A percentile compares a stretch with the other conserved stretches of the same genome.
These are phyloP conservation scores for Halictus quadricinctus DNA, from an alignment of 2,888 invertebrate species.

Conservation along the genomic window DNA sequence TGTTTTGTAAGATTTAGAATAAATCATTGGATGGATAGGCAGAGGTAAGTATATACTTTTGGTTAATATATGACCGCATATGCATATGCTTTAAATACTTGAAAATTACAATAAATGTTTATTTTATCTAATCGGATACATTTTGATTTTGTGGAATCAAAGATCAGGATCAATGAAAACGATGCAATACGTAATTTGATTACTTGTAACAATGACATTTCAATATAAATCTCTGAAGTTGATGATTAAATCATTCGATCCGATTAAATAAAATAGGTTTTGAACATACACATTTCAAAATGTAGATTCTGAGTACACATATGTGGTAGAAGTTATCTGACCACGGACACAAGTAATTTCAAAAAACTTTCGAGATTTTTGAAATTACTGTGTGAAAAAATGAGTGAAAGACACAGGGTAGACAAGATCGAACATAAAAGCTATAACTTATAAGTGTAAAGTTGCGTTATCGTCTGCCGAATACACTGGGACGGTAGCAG, in stretches of 20 bases:
- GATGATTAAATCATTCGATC: neutral
- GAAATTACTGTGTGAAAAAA: neutral
- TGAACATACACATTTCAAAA: neutral
- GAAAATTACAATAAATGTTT: neutral
- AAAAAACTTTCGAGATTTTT: neutral
- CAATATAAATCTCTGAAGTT: neutral
- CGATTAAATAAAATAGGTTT: constrained; percentile 11
- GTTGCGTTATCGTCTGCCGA: constrained; percentile 58
- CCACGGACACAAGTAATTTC: constrained; percentile 14
- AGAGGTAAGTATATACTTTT: constrained; percentile 29
- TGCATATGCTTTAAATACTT: constrained; percentile 32
- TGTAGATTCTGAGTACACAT: constrained; percentile 8
- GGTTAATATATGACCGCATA: constrained; percentile 36
- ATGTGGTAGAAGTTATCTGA: constrained; percentile 16
- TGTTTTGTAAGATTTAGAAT: constrained; percentile 35
- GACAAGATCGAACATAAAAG: constrained; percentile 34
- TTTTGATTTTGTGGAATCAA: neutral
- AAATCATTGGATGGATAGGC: constrained; percentile 37
- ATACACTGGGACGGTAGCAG: constrained; percentile 70
- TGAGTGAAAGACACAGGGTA: constrained; percentile 11
- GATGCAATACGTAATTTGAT: neutral
- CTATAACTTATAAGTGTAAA: constrained; percentile 37
- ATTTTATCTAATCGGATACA: constrained; percentile 23
- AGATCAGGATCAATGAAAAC: neutral
- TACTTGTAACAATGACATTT: neutral